Base-by-base conservation (phyloP, 2,797 vertebrate genomes). In the Enteromius treurensis region DNA sequence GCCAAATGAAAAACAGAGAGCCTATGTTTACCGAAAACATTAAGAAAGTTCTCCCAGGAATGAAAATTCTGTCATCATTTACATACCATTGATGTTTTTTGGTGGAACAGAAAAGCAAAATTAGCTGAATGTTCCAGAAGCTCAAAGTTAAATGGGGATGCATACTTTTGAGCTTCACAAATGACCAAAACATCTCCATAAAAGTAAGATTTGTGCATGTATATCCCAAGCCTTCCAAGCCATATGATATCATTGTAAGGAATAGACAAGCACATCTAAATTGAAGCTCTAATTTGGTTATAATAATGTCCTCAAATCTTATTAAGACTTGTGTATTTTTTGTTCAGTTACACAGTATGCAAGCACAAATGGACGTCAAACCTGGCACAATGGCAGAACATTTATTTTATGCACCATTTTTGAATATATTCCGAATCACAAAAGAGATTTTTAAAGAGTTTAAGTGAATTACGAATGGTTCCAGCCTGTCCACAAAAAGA, bases 51-150 rank as follows among this genome's bases (percentile, higher is more conserved):
- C 49, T 34, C 49, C 71, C 71, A 34, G 34, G 13, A 34, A 53
- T 32, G 2, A 64, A 64, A 64, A 64, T 53, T 6, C 11, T n/a
- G 70, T 74, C 70, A 74, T 74, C 47, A 53, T 34, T 74, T 53
- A 74, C 0, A 4, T 34, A 53, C 9, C 3, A 1, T 34, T 49
- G 15, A 17, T 67, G 17, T 40, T 23, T 11, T 47, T 29, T 6
- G 1, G 5, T 55, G 49, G 42, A n/a, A 75, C 29, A 75, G 29
- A 75, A 75, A 34, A 75, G 29, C 4, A 55, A 26, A 47, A 19
- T 73, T 13, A 32, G 45, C 47, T 2, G 15, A 51, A 51, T 49
- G 70, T 51, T 3, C 45, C 47, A 73, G 70, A 19, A 51, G 70
- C 37, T 49, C 45, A n/a, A 74, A 37, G 53, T 14, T 2, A 3